phyloP scores from a whole-genome alignment of 2,113 vertebrate species.

The Hydrochoerus hydrochaeris region DNA sequence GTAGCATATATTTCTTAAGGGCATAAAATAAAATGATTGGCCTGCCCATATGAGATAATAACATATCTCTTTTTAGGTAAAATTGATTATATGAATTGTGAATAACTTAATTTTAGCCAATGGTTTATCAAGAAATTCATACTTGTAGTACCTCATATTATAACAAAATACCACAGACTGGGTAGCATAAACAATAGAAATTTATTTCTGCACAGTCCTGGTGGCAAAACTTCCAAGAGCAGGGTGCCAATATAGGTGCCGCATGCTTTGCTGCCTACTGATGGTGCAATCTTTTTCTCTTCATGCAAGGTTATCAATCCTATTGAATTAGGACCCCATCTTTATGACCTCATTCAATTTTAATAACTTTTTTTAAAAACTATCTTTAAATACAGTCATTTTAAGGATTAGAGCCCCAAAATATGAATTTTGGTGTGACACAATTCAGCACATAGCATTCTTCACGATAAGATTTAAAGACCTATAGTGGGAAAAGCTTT shows the following conservation, averaged over 20 bases:
- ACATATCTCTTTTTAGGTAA: background rate
- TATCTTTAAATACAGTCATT: background rate
- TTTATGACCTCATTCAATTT: background rate
- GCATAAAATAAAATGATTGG: background rate
- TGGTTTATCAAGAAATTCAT: background rate
- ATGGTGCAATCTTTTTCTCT: background rate
- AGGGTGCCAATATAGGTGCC: background rate
- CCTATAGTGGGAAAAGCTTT: background rate
- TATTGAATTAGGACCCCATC: background rate
- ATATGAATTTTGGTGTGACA: background rate
- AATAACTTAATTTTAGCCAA: constrained; percentile 23
- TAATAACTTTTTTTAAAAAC: background rate
- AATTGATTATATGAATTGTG: background rate
- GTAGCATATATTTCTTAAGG: background rate
- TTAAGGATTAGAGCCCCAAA: background rate
- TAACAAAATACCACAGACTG: background rate
- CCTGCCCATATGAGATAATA: background rate
- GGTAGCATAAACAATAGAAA: background rate
- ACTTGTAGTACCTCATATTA: background rate
- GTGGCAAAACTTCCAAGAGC: background rate
- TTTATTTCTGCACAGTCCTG: background rate
- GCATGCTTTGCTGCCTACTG: background rate
- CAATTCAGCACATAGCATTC: background rate
- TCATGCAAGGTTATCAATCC: background rate
- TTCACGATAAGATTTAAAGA: background rate